phyloP scores from a whole-genome alignment of 2,888 invertebrate genomes.

The Poecilobothrus nobilitatus region DNA sequence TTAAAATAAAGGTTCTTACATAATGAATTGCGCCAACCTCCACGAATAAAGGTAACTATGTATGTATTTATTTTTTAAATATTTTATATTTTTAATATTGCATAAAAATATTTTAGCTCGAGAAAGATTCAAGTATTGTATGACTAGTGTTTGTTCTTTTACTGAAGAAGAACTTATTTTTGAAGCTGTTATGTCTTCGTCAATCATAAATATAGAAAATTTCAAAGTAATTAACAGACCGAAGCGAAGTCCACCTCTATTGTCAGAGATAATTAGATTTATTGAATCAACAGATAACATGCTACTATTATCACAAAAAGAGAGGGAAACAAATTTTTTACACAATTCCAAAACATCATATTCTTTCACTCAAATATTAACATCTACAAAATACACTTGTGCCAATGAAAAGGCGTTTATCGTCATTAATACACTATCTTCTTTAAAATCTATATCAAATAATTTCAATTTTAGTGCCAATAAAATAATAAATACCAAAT shows the following conservation, averaged over 20 bases:
- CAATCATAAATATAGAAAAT: slow-evolving; percentile 26
- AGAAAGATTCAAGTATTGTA: slow-evolving; percentile 40
- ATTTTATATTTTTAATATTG: too few species aligned
- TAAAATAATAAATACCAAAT: slow-evolving; percentile 26
- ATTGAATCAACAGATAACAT: slow-evolving; percentile 48
- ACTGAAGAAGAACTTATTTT: slow-evolving; percentile 30
- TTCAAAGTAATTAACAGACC: slow-evolving; percentile 41
- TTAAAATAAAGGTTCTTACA: too few species aligned
- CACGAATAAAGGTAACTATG: too few species aligned
- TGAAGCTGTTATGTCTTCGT: slow-evolving; percentile 11
- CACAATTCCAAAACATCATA: slow-evolving; percentile 38
- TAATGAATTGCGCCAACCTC: too few species aligned
- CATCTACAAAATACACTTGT: slow-evolving; percentile 46
- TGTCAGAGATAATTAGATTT: slow-evolving; percentile 62
- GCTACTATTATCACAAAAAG: slow-evolving; percentile 36
- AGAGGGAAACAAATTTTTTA: slow-evolving; percentile 37
- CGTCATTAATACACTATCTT: slow-evolving; percentile 52
- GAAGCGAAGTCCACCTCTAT: slow-evolving; percentile 55
- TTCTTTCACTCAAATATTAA: slow-evolving; percentile 38
- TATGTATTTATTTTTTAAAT: too few species aligned
- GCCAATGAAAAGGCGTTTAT: slow-evolving; percentile 52
- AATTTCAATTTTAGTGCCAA: slow-evolving; percentile 22
- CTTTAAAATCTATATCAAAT: slow-evolving; percentile 49
- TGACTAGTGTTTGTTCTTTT: slow-evolving; percentile 35
- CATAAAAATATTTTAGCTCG: slow-evolving; percentile 36